These are phyloP conservation scores for Pseudochromis fuscus DNA, from an alignment of 2,797 vertebrate species.

Conservation along the genomic window DNA sequence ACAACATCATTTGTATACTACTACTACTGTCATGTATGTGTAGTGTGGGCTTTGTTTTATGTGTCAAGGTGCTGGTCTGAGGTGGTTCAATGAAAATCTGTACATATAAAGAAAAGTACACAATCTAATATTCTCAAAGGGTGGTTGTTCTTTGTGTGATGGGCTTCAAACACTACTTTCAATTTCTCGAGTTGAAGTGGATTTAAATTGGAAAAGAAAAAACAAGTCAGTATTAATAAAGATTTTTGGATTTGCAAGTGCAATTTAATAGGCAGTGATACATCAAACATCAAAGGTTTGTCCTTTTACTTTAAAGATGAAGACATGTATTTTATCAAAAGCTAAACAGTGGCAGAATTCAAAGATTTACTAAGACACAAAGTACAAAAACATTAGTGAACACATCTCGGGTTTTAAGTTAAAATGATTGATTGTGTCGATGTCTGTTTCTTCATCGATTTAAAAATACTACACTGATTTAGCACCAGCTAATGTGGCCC, in stretches of 20 bases:
- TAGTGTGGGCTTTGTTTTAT: conserved; percentile 85
- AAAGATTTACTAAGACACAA: background rate
- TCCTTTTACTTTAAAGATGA: background rate
- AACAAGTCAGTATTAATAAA: background rate
- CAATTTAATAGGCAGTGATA: background rate
- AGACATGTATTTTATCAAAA: background rate
- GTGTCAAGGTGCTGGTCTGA: conserved; percentile 79
- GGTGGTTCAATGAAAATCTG: conserved; percentile 81
- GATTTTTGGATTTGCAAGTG: background rate
- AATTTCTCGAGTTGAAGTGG: background rate
- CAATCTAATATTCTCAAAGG: conserved; percentile 61
- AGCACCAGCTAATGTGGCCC: too few species aligned
- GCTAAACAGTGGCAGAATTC: background rate
- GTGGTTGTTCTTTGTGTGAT: conserved; percentile 55
- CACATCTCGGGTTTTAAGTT: background rate
- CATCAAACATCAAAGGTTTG: background rate
- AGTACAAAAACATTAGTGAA: background rate
- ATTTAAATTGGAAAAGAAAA: background rate
- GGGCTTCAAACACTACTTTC: background rate
- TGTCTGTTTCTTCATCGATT: too few species aligned
- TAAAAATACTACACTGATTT: too few species aligned
- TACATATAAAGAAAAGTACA: conserved; percentile 87
- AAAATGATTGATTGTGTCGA: too few species aligned
- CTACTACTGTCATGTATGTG: conserved; percentile 79
- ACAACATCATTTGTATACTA: conserved; percentile 80